Evolutionary conservation across 2,113 vertebrate genomes (phyloP), one percentile per base, ranked within the genome.

Genomic region (Formicarius rufipectus): DNA sequence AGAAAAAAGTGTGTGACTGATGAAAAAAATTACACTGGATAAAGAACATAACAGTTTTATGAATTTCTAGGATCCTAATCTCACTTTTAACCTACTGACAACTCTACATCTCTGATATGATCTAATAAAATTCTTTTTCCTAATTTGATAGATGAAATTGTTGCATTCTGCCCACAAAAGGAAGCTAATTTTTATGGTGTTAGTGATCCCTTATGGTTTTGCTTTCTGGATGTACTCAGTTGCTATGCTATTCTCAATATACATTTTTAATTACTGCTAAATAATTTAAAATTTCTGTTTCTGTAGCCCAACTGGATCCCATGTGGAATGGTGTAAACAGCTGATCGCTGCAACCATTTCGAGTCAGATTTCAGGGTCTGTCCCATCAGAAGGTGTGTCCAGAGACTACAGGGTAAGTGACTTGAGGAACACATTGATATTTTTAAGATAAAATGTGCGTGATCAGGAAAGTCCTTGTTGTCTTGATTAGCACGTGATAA

Each of bases 241-340:
- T 68, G 42, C 50, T 64, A 1, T 74, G 22, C 50, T 75, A 2
- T 86, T 72, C 31, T 84, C 56, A 49, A 6, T 19, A 28, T 30
- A 24, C 7, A 5, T 47, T 63, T 89, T 59, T 19, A 84, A 75
- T 52, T 76, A 14, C 30, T 84, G 21, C 39, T 94, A 17, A 90
- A 59, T 64, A 58, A 80, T 66, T 80, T 77, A 33, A 92, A 88
- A 69, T 79, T 27, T 96, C 28, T 98, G 25, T 52, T 96, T 89
- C 95, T 98, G 84, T 97, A 99, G 99, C 97, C 99, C 99, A 7
- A 98, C 99, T 97, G 99, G 99, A 83, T 99, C 99, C 50, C 99
- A 99, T 68, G 99, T 99, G 89, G 99, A 99, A 89, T 99, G 99
- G 99, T 99, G 99, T 96, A 99, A 99, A 98, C 99, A 99, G 97